phyloP scores from a whole-genome alignment of 2,113 vertebrate species.

The Misgurnus anguillicaudatus region DNA sequence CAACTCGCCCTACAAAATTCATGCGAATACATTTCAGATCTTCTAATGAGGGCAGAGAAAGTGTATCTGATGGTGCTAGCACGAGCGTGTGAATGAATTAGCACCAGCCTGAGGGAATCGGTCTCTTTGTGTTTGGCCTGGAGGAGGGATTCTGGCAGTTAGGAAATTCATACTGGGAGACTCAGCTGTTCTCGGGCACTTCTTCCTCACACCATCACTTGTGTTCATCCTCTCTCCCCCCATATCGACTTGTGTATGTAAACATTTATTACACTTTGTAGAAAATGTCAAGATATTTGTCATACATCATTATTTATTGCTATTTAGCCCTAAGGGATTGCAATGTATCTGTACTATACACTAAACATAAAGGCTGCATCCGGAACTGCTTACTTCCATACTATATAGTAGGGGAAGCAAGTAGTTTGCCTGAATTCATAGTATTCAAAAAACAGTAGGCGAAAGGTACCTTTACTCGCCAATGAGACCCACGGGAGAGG shows the following conservation, averaged over 20 bases:
- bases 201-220: constrained; percentile 28
- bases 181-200: constrained; percentile 37
- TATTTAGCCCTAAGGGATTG: no score
- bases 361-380: no score
- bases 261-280: no score
- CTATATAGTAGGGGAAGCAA: no score
- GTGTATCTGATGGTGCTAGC: background rate
- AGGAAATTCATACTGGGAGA: constrained; percentile 18
- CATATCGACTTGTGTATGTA: background rate
- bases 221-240: constrained; percentile 3
- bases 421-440: no score
- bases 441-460: no score
- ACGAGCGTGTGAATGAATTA: constrained; percentile 24
- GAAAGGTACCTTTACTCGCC: no score
- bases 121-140: constrained; percentile 13
- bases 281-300: no score
- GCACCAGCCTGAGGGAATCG: background rate
- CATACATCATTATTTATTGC: no score
- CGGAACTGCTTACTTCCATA: no score
- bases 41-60: background rate
- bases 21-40: background rate
- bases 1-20: background rate
- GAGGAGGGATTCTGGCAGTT: constrained; percentile 21
- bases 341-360: no score
- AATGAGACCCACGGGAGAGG: no score